Percentiles rank a stretch among this genome's conserved stretches.
Evolutionary conservation across 1,140 invertebrate genomes (phyloP).

Genomic region (Oscheius sp.): DNA sequence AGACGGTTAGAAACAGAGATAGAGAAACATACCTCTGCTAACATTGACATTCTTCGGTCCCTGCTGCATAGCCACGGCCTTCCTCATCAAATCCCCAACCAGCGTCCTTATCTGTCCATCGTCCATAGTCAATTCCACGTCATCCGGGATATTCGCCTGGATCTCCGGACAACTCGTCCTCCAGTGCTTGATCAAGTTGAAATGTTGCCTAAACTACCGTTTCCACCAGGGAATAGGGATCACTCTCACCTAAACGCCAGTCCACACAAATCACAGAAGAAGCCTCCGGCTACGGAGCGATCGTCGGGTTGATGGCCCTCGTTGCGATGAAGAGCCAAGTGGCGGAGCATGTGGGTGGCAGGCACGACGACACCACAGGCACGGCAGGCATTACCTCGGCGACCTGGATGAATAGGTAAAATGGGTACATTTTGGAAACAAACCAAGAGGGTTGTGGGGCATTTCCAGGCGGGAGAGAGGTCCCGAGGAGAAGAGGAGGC

Average conservation of each 20-base stretch:
- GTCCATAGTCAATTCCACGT: slow-evolving; percentile 43
- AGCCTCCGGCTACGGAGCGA: slow-evolving; percentile 35
- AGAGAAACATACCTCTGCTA: no score
- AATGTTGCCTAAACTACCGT: slow-evolving; percentile 35
- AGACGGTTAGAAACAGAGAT: no score
- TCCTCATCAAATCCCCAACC: slow-evolving; percentile 46
- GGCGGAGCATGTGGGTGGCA: slow-evolving; percentile 39
- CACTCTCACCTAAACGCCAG: slow-evolving; percentile 40
- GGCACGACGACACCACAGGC: slow-evolving; percentile 45
- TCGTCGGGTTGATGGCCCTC: slow-evolving; percentile 27
- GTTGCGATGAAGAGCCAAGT: slow-evolving; percentile 44
- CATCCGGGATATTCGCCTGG: slow-evolving; percentile 52
- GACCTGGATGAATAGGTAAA: slow-evolving; percentile 17
- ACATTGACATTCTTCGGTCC: background rate
- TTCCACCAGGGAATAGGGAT: background rate
- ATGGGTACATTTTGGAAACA: background rate
- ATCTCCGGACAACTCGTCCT: slow-evolving; percentile 50
- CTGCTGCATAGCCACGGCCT: background rate
- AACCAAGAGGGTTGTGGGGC: background rate
- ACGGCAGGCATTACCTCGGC: slow-evolving; percentile 32
- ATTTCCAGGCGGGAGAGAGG: slow-evolving; percentile 7
- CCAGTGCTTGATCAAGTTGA: slow-evolving; percentile 55
- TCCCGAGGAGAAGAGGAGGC: slow-evolving; percentile 5
- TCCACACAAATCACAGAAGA: slow-evolving; percentile 53
- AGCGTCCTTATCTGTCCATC: slow-evolving; percentile 42